Evolutionary conservation across 1,140 invertebrate genomes (phyloP).

Genomic region (Polypedilum pembai): DNA sequence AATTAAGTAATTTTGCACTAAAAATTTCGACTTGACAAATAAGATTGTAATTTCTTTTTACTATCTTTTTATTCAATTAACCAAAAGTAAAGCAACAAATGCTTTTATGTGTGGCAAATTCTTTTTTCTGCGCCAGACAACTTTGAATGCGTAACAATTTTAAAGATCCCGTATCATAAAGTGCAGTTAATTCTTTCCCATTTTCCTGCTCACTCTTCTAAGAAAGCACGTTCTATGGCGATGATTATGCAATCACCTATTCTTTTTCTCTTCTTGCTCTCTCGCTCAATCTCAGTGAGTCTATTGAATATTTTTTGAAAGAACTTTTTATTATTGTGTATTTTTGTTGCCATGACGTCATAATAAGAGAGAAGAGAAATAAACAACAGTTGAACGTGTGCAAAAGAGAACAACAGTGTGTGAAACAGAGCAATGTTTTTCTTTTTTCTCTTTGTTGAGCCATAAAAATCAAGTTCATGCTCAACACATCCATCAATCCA

Average conservation of each 20-base stretch:
- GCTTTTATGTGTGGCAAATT: not conserved
- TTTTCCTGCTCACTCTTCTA: constrained; percentile 21
- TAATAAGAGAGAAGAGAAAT: not conserved
- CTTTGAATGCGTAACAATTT: not conserved
- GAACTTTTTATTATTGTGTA: not conserved
- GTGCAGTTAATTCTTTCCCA: constrained; percentile 22
- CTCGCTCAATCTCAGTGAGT: not conserved
- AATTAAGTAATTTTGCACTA: too few relatives aligned
- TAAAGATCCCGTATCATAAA: constrained; percentile 11
- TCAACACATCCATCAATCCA: constrained; percentile 16
- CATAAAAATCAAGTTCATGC: constrained; percentile 25
- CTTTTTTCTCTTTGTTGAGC: not conserved
- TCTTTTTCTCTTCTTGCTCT: not conserved
- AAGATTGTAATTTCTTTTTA: too few relatives aligned
- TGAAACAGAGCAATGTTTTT: constrained; percentile 1
- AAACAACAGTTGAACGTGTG: not conserved
- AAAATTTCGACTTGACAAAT: too few relatives aligned
- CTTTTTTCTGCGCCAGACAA: constrained; percentile 15
- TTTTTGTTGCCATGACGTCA: not conserved
- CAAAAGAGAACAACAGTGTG: not conserved
- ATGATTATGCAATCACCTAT: not conserved
- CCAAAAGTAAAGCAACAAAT: too few relatives aligned
- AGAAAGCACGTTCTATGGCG: not conserved
- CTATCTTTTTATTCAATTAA: too few relatives aligned
- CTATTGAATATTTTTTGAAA: not conserved